Percentiles rank a stretch among this genome's conserved stretches.
Evolutionary conservation across 1,140 invertebrate genomes (phyloP).

Genomic region (Nautilus pompilius): DNA sequence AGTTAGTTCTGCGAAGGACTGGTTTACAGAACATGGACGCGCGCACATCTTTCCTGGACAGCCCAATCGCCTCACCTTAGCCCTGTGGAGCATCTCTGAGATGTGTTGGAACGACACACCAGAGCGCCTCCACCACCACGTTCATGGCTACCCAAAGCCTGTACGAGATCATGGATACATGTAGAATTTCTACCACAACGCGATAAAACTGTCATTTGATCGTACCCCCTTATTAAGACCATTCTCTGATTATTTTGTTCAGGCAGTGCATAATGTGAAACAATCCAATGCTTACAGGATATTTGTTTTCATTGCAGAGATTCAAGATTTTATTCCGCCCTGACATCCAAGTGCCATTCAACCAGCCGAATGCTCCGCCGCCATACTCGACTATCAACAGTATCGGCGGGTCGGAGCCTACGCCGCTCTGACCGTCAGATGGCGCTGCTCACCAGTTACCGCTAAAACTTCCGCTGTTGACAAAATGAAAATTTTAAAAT

Average conservation of each 20-base stretch:
- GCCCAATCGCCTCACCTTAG: no score
- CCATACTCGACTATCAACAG: background rate
- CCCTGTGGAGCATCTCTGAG: no score
- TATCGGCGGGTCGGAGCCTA: background rate
- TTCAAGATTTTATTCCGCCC: background rate
- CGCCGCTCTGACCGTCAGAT: background rate
- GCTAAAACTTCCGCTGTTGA: no score
- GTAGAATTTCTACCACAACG: background rate
- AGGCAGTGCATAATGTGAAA: background rate
- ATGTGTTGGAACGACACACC: no score
- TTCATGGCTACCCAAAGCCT: background rate
- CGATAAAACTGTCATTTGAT: background rate
- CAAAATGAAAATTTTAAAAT: no score
- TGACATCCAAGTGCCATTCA: background rate
- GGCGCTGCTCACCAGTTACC: no score
- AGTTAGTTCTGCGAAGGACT: no score
- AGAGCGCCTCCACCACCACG: no score
- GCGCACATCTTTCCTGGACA: no score
- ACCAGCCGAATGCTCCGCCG: background rate
- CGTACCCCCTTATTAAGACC: background rate
- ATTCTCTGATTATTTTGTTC: background rate
- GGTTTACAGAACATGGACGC: no score
- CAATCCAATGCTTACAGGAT: background rate
- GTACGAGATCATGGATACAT: background rate
- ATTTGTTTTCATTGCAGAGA: background rate